Conservation (phyloP, 2,113 vertebrate genomes). For the Columbina picui region DNA sequence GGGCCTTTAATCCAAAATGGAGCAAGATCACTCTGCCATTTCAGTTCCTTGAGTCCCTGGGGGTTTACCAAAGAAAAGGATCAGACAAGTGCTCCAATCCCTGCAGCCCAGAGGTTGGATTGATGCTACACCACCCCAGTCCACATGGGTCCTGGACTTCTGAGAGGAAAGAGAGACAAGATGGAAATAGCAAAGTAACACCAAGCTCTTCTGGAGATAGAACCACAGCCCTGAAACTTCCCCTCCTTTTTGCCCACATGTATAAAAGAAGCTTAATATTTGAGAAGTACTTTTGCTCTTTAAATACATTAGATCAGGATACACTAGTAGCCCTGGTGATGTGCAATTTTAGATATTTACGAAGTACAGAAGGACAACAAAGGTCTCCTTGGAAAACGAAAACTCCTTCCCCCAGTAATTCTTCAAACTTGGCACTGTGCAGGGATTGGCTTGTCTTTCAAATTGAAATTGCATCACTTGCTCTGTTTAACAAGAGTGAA, state of each 20-base stretch:
- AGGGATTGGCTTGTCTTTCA: neutral
- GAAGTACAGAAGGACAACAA: neutral
- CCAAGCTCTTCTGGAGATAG: neutral
- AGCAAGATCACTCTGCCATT: neutral
- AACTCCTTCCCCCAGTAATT: neutral
- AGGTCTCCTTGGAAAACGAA: neutral
- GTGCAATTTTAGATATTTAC: neutral
- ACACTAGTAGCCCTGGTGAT: neutral
- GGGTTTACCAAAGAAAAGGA: neutral
- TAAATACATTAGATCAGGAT: neutral
- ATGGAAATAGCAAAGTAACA: neutral
- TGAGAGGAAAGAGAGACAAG: neutral
- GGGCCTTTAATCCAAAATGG: neutral
- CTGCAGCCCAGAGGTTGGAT: neutral
- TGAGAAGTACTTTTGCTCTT: neutral
- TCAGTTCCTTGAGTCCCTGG: neutral
- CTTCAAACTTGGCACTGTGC: neutral
- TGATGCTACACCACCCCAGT: neutral
- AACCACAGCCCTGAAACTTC: neutral
- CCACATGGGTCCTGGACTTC: neutral
- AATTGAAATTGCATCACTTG: neutral
- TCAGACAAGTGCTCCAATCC: neutral
- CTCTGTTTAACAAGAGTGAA: neutral
- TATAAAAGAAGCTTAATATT: neutral
- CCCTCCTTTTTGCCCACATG: neutral